Percentiles rank a stretch among this genome's conserved stretches.
phyloP scores from a whole-genome alignment of 1,140 invertebrate genomes.

The Palaemon carinicauda region DNA sequence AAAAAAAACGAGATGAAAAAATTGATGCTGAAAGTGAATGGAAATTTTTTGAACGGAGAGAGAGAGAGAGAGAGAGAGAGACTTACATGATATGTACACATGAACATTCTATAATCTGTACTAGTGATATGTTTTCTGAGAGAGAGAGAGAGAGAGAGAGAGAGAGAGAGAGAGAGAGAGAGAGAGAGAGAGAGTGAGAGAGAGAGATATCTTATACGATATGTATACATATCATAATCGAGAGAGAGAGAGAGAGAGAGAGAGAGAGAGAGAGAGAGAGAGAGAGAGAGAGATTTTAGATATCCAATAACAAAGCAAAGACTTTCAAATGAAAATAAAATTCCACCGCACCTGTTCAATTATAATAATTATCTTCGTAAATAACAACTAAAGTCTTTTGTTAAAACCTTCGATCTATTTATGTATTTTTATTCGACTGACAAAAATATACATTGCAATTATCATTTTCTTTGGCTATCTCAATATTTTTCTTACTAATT shows the following conservation, averaged over 20 bases:
- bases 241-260: background rate
- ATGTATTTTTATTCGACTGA: too few relatives aligned
- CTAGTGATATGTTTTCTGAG: too few relatives aligned
- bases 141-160: conserved; percentile 2
- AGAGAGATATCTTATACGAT: background rate
- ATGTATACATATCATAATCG: background rate
- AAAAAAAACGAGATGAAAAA: background rate
- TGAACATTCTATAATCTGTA: too few relatives aligned
- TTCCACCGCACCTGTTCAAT: too few relatives aligned
- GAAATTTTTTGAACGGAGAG: background rate
- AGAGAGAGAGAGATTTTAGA: background rate
- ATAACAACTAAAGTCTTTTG: too few relatives aligned
- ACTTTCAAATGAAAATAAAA: too few relatives aligned
- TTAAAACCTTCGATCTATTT: too few relatives aligned
- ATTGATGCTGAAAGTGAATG: background rate
- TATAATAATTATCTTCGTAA: too few relatives aligned
- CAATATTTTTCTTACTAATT: too few relatives aligned
- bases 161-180: background rate
- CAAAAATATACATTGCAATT: too few relatives aligned
- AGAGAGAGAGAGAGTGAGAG: background rate
- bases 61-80: background rate
- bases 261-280: background rate
- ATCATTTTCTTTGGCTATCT: too few relatives aligned
- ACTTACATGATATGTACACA: background rate
- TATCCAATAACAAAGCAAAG: too few relatives aligned